Evolutionary conservation across 1,140 invertebrate genomes (phyloP).

Genomic region (Aphaenogaster floridana): DNA sequence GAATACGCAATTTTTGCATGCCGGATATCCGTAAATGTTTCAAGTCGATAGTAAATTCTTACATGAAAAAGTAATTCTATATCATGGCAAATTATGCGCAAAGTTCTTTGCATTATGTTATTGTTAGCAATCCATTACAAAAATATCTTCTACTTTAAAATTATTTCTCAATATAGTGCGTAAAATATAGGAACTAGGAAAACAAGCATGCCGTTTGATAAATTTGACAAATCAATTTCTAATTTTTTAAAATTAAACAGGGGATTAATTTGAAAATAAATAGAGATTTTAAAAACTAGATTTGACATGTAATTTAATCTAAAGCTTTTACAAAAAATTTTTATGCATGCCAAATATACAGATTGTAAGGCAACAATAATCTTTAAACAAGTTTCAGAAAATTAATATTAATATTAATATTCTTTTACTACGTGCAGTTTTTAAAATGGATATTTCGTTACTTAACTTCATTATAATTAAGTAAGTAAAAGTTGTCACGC

Average conservation of each 20-base stretch:
- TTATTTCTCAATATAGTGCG: neutral
- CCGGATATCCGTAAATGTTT: slow-evolving; percentile 1
- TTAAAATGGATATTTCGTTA: neutral
- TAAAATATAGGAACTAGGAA: neutral
- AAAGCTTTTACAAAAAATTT: neutral
- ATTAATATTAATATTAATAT: slow-evolving; percentile 18
- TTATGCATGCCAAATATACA: neutral
- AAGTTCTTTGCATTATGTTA: neutral
- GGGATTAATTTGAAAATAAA: too few species aligned
- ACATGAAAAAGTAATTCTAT: neutral
- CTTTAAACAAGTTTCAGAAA: neutral
- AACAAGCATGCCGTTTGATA: neutral
- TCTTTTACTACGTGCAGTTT: neutral
- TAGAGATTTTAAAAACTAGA: neutral
- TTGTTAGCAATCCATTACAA: neutral
- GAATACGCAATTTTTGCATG: slow-evolving; percentile 12
- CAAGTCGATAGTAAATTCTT: slow-evolving; percentile 4
- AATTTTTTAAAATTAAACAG: neutral
- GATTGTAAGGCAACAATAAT: neutral
- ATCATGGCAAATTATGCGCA: neutral
- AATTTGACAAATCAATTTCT: slow-evolving; percentile 7
- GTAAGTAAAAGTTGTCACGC: slow-evolving; percentile 7
- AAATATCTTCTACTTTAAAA: slow-evolving; percentile 11
- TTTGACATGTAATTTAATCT: slow-evolving; percentile 9
- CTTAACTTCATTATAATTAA: neutral